phyloP scores from a whole-genome alignment of 1,140 invertebrate species.

The Rhopalosiphum padi region DNA sequence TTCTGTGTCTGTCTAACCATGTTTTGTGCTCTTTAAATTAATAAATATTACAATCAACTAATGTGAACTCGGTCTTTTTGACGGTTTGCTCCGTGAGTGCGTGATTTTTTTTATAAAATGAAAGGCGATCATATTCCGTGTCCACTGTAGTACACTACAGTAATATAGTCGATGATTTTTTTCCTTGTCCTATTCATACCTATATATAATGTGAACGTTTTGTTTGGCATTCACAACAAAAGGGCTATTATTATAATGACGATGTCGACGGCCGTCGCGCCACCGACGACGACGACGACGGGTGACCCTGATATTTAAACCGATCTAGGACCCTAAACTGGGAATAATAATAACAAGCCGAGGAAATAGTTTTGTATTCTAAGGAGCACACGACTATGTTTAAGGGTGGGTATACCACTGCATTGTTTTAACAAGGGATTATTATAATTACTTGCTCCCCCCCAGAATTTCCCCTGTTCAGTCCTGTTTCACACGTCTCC shows the following conservation, averaged over 20 bases:
- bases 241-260: conserved; percentile 28
- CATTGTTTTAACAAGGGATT: conserved; percentile 54
- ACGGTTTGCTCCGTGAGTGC: neutral
- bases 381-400: conserved; percentile 9
- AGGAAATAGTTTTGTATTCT: conserved; percentile 22
- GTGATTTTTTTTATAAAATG: neutral
- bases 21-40: neutral
- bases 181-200: neutral
- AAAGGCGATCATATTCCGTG: neutral
- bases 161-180: conserved; percentile 12
- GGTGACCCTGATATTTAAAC: conserved; percentile 45
- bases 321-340: conserved; percentile 37
- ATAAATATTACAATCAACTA: neutral
- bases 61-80: neutral
- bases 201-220: neutral
- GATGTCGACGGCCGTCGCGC: neutral
- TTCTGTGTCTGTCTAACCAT: neutral
- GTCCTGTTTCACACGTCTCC: conserved; percentile 43
- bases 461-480: neutral
- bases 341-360: conserved; percentile 43
- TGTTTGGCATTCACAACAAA: conserved; percentile 36
- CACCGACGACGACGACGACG: neutral
- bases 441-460: conserved; percentile 20
- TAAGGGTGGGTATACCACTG: neutral
- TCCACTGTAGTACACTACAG: neutral